Base-by-base conservation (phyloP, 2,888 invertebrate genomes). In the Cataglyphis cursor region DNA sequence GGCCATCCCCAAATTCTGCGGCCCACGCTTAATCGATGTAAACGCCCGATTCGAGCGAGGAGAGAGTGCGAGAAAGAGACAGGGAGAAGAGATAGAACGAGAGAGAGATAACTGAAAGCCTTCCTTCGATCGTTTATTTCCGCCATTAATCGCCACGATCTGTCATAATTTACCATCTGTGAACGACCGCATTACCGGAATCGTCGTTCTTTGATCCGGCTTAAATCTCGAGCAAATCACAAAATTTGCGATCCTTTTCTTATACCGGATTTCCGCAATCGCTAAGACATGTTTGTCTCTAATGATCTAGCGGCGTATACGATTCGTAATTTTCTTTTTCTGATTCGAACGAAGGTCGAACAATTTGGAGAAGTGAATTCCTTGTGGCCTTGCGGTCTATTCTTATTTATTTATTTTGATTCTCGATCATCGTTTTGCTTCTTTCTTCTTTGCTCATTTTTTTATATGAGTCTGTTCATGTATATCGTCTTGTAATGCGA, bases 21-120 rank as follows among this genome's bases (percentile, higher is more conserved):
- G 92, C 85, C 82, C 61, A 80, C 85, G 84, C 88, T 91, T 91
- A 92, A 92, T 92, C 90, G 90, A 86, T 80, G 87, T 86, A 89
- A 91, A 91, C 87, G 87, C 65, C 82, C 87, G 84, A 88, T 90
- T 88, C 84, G 57, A 75, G 28, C 3, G 10, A n/a, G n/a, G n/a
- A n/a, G 9, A 64, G 9, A 64, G 41, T 51, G 12, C 18, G 38
- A 61, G 15, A 24, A 12, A 44, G 41, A 70, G 35, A 38, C 10
- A 35, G 8, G 24, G 8, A 41, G 18, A 31, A 35, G 28, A 51
- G 9, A 21, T 15, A 48, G 15, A 44, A 31, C 31, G 24, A 31
- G 74, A 31, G 24, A 24, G 28, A 81, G 15, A 81, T 9, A 57
- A 12, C 2, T 9, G 41, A 62, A 73, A 68, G 74, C 61, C 51